Evolutionary conservation across 2,888 invertebrate genomes (phyloP), one percentile per base, ranked within the genome.

Genomic region (Acanthosepion esculentum): DNA sequence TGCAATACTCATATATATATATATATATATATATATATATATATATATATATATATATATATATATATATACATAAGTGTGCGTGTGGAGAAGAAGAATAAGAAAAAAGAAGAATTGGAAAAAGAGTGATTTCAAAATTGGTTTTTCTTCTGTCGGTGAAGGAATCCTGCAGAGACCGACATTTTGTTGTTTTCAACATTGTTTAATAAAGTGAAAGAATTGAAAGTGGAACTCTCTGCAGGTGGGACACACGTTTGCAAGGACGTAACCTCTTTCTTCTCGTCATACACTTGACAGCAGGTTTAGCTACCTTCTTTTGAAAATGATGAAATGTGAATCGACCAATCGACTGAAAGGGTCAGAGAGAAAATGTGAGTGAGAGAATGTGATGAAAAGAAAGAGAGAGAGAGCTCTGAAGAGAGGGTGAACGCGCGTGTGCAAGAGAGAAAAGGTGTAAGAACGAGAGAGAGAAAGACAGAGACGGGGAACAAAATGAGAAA

Each of bases 181-280:
- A 26, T 78, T 78, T 78, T 29, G 78, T 78, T 29, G 78, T 78
- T 78, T 33, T 15, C 78, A n/a, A 78, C 78, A 78, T 78, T 78
- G 78, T 78, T 78, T 78, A 78, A 78, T 78, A n/a, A 78, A 78
- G 33, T 78, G 78, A 78, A 78, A n/a, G 78, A 78, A 78, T 78
- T 78, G 78, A 78, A 78, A 78, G 78, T n/a, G 5, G 78, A 78
- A 78, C 78, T 78, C 78, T n/a, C 78, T 78, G n/a, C 78, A 78
- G 8, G 78, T 78, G 78, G 78, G 78, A 78, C 15, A 78, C 78
- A 5, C 78, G n/a, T 78, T 78, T 78, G 78, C 78, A n/a, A 78
- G 15, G 33, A 78, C 78, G 78, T n/a, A n/a, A n/a, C 78, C 78
- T 78, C n/a, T 78, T 33, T 15, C 78, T 78, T 78, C 78, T 78